Percentiles rank a stretch among this genome's conserved stretches.
These are phyloP conservation scores for Caenorhabditis becei DNA, from an alignment of 2,888 invertebrate species.

Conservation along the genomic window DNA sequence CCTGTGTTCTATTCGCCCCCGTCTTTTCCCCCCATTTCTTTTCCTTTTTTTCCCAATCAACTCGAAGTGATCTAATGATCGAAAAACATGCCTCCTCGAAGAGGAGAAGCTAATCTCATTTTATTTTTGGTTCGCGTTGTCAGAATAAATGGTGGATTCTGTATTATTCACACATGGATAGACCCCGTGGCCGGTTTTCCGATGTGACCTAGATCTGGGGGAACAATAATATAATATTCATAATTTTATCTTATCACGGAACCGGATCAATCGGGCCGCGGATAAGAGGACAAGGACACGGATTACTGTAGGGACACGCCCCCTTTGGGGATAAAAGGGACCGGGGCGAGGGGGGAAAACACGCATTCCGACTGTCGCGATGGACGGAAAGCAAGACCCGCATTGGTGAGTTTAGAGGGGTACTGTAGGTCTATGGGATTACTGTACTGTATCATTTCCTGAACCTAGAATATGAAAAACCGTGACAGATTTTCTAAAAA, in stretches of 20 bases:
- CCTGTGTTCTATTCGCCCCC: no score
- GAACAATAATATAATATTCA: conserved; percentile 11
- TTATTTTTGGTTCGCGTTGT: conserved; percentile 4
- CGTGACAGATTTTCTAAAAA: no score
- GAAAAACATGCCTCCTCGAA: no score
- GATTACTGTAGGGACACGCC: conserved; percentile 39
- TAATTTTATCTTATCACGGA: conserved; percentile 9
- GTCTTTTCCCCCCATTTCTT: no score
- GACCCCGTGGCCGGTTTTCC: conserved; percentile 19
- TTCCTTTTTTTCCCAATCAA: no score
- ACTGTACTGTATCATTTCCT: neutral
- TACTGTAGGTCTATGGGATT: neutral
- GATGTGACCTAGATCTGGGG: conserved; percentile 36
- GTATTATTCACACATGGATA: conserved; percentile 21
- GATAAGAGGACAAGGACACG: neutral
- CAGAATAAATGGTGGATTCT: conserved; percentile 20
- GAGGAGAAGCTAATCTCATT: neutral
- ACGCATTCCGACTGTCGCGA: conserved; percentile 3
- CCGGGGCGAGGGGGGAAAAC: neutral
- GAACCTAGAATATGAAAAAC: no score
- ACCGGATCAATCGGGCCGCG: neutral
- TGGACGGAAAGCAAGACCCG: conserved; percentile 49
- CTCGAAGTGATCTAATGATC: no score
- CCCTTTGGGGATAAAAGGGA: conserved; percentile 19
- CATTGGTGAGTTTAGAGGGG: conserved; percentile 38